These are phyloP conservation scores for Euphydryas editha DNA, from an alignment of 2,888 invertebrate genomes.

Conservation along the genomic window DNA sequence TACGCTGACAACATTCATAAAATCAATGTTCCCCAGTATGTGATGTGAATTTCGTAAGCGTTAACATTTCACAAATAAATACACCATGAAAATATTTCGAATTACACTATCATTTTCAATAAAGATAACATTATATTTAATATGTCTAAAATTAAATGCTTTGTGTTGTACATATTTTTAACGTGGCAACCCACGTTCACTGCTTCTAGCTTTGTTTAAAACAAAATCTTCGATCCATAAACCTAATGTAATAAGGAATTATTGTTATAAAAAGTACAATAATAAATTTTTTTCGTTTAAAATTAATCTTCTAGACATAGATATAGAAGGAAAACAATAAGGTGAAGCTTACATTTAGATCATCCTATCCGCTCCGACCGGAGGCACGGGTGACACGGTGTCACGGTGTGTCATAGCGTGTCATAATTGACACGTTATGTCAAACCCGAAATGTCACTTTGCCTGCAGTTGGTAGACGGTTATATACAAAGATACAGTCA, in stretches of 20 bases:
- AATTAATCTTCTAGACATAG: slow-evolving; percentile 75
- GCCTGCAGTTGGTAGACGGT: slow-evolving; percentile 51
- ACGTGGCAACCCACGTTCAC: slow-evolving; percentile 57
- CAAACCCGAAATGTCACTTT: slow-evolving; percentile 10
- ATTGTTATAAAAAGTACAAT: slow-evolving; percentile 77
- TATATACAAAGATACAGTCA: slow-evolving; percentile 63
- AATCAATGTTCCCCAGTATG: slow-evolving; percentile 65
- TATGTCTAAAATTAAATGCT: slow-evolving; percentile 83
- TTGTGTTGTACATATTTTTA: slow-evolving; percentile 79
- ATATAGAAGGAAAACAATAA: slow-evolving; percentile 72
- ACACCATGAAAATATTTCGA: slow-evolving; percentile 62
- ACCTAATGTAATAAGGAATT: slow-evolving; percentile 75
- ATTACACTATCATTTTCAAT: slow-evolving; percentile 65
- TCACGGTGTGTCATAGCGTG: neutral
- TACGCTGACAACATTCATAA: slow-evolving; percentile 60
- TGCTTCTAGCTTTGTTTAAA: slow-evolving; percentile 54
- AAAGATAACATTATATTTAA: slow-evolving; percentile 78
- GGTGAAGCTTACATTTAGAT: slow-evolving; percentile 71
- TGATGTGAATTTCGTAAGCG: slow-evolving; percentile 76
- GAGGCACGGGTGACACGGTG: slow-evolving; percentile 44
- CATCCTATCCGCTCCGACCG: slow-evolving; percentile 49
- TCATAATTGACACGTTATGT: slow-evolving; percentile 21
- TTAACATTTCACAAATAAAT: slow-evolving; percentile 67
- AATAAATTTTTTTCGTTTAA: slow-evolving; percentile 63
- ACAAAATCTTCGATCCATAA: slow-evolving; percentile 70